Conservation (phyloP, 64 coral and sea anemone genomes). For the Anthopleura sola region DNA sequence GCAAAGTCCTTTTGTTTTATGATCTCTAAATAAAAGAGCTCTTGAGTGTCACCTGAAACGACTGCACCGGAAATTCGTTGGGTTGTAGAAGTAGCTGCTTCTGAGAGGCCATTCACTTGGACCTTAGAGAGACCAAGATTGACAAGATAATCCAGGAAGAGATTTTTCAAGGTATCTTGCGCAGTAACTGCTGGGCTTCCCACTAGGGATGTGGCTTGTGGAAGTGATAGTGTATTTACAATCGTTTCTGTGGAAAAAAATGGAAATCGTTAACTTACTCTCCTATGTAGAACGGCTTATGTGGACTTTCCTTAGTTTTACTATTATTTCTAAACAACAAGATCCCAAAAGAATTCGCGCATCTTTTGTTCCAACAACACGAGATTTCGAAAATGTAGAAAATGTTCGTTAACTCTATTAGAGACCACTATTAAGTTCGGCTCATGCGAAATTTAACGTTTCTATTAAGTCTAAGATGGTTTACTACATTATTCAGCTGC, state of each 20-base stretch:
- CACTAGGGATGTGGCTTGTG: neutral
- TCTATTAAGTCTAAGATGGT: no score
- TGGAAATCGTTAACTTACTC: neutral
- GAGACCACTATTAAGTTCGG: no score
- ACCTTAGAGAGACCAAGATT: neutral
- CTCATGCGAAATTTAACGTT: no score
- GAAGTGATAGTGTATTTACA: neutral
- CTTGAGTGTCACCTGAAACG: neutral
- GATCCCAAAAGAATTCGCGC: no score
- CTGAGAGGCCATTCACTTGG: neutral
- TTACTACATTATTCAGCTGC: no score
- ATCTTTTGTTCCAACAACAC: no score
- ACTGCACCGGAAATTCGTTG: conserved; percentile 3
- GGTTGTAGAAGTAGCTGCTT: neutral
- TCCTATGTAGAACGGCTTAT: no score
- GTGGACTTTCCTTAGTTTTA: no score
- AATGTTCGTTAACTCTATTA: no score
- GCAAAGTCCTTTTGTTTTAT: neutral
- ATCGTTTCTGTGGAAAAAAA: neutral
- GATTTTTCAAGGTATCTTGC: neutral
- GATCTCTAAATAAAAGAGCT: conserved; percentile 7
- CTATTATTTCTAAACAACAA: no score
- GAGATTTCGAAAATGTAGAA: no score
- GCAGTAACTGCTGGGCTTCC: neutral
- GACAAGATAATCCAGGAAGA: neutral